Conservation (phyloP, 64 coral and sea anemone genomes). For the Orbicella faveolata region DNA sequence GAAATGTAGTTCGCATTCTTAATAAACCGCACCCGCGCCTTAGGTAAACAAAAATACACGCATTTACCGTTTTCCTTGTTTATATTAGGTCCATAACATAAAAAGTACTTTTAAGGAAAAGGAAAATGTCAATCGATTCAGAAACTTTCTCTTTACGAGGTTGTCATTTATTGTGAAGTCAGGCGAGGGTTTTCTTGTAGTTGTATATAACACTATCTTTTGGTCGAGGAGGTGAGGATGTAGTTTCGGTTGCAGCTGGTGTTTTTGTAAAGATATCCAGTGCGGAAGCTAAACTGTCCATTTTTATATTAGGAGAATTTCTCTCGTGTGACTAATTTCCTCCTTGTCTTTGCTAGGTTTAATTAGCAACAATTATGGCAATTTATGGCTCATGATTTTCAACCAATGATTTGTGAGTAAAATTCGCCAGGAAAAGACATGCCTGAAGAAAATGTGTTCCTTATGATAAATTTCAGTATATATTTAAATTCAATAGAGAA, state of each 20-base stretch:
- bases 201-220: background rate
- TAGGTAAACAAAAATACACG: slow-evolving; percentile 4
- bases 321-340: slow-evolving; percentile 23
- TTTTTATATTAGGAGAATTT: background rate
- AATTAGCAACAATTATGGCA: background rate
- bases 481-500: background rate
- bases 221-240: no score
- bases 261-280: background rate
- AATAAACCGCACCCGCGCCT: background rate
- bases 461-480: background rate
- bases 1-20: background rate
- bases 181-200: no score
- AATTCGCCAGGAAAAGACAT: background rate
- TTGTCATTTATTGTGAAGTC: no score
- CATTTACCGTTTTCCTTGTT: background rate
- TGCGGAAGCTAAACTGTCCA: slow-evolving; percentile 12
- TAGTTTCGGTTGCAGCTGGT: background rate
- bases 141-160: no score
- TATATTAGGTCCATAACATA: background rate
- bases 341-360: background rate
- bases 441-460: background rate
- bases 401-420: background rate
- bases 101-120: background rate
- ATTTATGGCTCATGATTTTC: background rate
- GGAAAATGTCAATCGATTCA: no score